These are phyloP conservation scores for Lasioglossum villosulum DNA, from an alignment of 2,888 invertebrate species.

Conservation along the genomic window DNA sequence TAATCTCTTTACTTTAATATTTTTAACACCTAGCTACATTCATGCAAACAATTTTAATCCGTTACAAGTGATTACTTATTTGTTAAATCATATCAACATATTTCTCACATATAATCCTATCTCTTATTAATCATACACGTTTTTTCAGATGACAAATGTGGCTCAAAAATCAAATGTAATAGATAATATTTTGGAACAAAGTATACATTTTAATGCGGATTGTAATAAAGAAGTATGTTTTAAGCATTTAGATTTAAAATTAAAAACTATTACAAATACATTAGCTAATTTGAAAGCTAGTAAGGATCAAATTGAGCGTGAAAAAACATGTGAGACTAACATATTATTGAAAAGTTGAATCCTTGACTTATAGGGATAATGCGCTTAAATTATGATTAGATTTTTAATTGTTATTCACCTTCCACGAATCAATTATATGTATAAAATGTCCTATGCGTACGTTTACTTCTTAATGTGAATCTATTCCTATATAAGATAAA, in stretches of 20 bases:
- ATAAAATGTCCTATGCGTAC: constrained; percentile 15
- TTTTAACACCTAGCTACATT: not conserved
- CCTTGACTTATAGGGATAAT: constrained; percentile 11
- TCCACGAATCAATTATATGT: constrained; percentile 2
- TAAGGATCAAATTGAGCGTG: constrained; percentile 72
- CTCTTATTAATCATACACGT: not conserved
- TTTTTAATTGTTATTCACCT: constrained; percentile 23
- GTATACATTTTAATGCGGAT: constrained; percentile 44
- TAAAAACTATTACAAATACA: constrained; percentile 62
- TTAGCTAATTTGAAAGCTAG: constrained; percentile 72
- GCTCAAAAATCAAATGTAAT: constrained; percentile 34
- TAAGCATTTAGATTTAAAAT: constrained; percentile 43
- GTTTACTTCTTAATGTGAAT: not conserved
- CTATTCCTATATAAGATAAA: constrained; percentile 23
- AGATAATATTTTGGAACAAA: constrained; percentile 58
- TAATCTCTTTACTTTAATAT: not conserved
- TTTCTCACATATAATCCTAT: not conserved
- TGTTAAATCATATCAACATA: not conserved
- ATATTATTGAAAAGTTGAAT: constrained; percentile 54
- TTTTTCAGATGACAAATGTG: constrained; percentile 67
- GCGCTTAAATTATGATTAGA: not conserved
- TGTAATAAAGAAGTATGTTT: constrained; percentile 12
- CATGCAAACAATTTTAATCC: not conserved
- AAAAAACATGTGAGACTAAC: constrained; percentile 65
- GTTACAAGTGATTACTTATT: not conserved